These are phyloP conservation scores for Pogonognathellus flavescens DNA, from an alignment of 1,140 invertebrate species.

Conservation along the genomic window DNA sequence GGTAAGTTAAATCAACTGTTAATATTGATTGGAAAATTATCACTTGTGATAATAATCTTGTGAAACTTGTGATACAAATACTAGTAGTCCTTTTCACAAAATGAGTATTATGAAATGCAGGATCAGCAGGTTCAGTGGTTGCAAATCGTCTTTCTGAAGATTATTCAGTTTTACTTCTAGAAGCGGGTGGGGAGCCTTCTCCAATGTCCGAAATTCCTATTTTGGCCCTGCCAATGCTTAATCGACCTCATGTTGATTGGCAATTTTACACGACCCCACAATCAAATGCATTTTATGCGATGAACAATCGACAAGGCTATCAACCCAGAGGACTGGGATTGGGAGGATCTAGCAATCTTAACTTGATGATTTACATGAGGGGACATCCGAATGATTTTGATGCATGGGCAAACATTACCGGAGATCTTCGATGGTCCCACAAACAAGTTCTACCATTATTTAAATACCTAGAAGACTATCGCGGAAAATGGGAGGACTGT, in stretches of 20 bases:
- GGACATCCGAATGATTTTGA: conserved; percentile 78
- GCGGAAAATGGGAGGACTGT: conserved; percentile 62
- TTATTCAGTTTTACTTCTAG: conserved; percentile 71
- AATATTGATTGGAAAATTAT: too few relatives aligned
- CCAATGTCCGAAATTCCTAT: conserved; percentile 72
- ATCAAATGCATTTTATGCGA: conserved; percentile 70
- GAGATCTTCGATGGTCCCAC: conserved; percentile 69
- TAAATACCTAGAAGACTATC: conserved; percentile 70
- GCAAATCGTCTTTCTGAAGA: conserved; percentile 72
- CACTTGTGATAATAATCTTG: too few relatives aligned
- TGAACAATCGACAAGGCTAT: conserved; percentile 66
- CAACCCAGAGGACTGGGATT: conserved; percentile 72
- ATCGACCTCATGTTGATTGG: conserved; percentile 79
- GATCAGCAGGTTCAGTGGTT: conserved; percentile 73
- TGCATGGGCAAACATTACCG: conserved; percentile 72
- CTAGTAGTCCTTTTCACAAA: too few relatives aligned
- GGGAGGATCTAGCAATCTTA: conserved; percentile 73
- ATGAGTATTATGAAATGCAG: conserved; percentile 57
- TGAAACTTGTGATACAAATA: too few relatives aligned
- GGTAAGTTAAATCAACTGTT: too few relatives aligned
- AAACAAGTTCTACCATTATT: conserved; percentile 74
- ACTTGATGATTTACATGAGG: conserved; percentile 78
- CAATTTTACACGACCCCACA: conserved; percentile 77
- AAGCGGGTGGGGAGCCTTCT: conserved; percentile 71
- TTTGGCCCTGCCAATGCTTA: conserved; percentile 72